Evolutionary conservation across 2,888 invertebrate species (phyloP), one percentile per base, ranked within the genome.

Genomic region (Lithophane semibrunnea): DNA sequence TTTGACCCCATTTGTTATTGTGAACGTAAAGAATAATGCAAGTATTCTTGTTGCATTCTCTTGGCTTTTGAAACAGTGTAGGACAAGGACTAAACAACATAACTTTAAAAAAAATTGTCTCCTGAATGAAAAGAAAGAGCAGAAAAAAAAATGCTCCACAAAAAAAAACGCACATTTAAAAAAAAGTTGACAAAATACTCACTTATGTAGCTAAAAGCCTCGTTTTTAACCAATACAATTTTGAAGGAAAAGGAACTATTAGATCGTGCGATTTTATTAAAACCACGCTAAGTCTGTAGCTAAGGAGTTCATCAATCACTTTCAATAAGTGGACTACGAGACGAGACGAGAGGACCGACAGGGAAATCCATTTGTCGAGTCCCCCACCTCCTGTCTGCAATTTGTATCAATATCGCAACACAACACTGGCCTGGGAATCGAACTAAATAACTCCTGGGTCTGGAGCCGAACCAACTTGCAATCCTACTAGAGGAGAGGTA

Each of bases 361-460:
- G 54, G 47, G 80, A 61, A 42, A 60, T 49, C 42, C 12, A 61
- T 61, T 63, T 47, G n/a, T n/a, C 12, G 4, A 56, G 49, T 63
- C 47, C 76, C 80, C 29, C 42, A 29, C n/a, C 60, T 82, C 68
- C 82, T 77, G 77, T 29, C 64, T 42, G 37, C 37, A 68, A 75
- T 75, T 80, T 66, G 42, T 63, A 37, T 4, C 61, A 81, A 63
- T 29, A 54, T 24, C 47, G 10, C 16, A 54, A 44, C n/a, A 16
- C n/a, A 54, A 68, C 16, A 29, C 49, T 13, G 29, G 29, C 13
- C 29, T 37, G 29, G 29, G 49, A 21, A 21, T 67, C 9, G 49
- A 37, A 52, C 13, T 37, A 21, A 16, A 9, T 13, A 29, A 67
- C 29, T 67, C 21, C 21, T 61, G 18, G 18, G 37, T 37, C 61